A percentile compares a stretch with the other conserved stretches of the same genome.
Conservation (phyloP, 2,113 vertebrate genomes). For the Bubo scandiacus region DNA sequence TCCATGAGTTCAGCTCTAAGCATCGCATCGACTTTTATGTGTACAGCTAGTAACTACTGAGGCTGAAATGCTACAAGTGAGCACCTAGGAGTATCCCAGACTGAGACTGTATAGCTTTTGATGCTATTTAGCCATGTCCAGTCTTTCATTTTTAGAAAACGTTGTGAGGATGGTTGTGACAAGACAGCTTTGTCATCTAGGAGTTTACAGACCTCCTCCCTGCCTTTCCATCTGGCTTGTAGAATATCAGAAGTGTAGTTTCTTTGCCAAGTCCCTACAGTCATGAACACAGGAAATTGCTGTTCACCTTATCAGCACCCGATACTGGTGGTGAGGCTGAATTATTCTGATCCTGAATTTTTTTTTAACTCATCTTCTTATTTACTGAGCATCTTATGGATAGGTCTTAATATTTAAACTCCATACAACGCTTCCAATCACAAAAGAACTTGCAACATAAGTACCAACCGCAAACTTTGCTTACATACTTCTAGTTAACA, state of each 20-base stretch:
- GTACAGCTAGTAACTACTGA: background rate
- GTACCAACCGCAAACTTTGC: background rate
- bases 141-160: background rate
- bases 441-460: background rate
- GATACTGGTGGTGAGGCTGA: background rate
- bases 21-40: background rate
- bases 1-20: background rate
- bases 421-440: background rate
- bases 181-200: background rate
- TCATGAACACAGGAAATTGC: background rate
- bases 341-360: background rate
- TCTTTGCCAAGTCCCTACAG: background rate
- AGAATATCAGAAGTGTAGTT: background rate
- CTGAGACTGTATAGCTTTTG: background rate
- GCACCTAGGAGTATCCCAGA: background rate
- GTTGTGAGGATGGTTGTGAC: background rate
- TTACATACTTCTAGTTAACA: background rate
- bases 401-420: background rate
- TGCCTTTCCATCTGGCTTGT: slow-evolving; percentile 17
- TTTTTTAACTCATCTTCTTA: background rate
- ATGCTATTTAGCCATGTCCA: background rate
- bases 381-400: background rate
- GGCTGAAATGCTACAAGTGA: background rate
- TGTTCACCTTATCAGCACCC: background rate
- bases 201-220: slow-evolving; percentile 7